Conservation (phyloP, 2,797 vertebrate species). For the Emys orbicularis region DNA sequence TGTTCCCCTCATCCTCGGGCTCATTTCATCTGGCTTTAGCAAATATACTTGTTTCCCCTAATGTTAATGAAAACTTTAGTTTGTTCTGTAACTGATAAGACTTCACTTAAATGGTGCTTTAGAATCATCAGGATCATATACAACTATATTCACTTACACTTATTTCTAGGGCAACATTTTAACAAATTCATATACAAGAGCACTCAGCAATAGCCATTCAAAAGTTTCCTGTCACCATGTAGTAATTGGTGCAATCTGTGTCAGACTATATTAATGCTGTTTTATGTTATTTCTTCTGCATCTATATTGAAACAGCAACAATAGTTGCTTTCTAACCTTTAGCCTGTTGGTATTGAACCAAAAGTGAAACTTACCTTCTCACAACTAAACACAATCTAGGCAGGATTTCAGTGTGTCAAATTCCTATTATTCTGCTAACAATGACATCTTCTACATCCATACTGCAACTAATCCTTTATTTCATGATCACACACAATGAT, state of each 20-base stretch:
- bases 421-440: background rate
- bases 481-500: too few species aligned
- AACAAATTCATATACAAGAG: background rate
- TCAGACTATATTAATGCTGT: background rate
- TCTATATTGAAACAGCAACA: background rate
- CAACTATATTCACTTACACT: background rate
- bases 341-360: background rate
- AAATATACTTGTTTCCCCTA: background rate
- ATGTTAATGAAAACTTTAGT: background rate
- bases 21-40: background rate
- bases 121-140: background rate
- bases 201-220: background rate
- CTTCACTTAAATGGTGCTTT: background rate
- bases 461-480: too few species aligned
- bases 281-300: background rate
- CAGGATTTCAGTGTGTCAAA: background rate
- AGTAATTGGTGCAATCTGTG: background rate
- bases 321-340: background rate
- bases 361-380: background rate
- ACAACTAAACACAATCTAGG: background rate
- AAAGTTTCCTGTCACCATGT: background rate
- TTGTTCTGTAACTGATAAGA: background rate
- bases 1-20: background rate
- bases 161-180: background rate
- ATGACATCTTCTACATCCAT: background rate